A percentile compares a stretch with the other conserved stretches of the same genome.
phyloP scores from a whole-genome alignment of 2,888 invertebrate species.

The Tenthredo notha region DNA sequence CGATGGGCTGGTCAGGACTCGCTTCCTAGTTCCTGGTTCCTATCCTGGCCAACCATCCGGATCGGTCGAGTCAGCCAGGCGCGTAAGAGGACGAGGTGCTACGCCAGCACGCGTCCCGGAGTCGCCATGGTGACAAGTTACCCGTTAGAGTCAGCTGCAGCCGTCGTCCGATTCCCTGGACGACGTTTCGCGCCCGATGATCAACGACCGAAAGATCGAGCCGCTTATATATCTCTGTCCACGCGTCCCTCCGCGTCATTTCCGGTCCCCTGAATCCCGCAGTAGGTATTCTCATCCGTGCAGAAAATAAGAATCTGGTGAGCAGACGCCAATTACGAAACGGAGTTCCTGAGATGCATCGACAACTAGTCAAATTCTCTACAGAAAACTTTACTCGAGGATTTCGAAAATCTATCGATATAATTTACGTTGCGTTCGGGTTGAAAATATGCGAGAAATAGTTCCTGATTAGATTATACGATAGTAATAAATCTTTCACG shows the following conservation, averaged over 20 bases:
- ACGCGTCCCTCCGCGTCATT: constrained; percentile 28
- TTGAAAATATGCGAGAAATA: constrained; percentile 62
- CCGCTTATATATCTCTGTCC: constrained; percentile 36
- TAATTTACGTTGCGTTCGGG: constrained; percentile 30
- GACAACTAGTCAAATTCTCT: background rate
- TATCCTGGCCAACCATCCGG: constrained; percentile 6
- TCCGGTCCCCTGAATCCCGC: constrained; percentile 31
- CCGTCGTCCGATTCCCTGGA: constrained; percentile 51
- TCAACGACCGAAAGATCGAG: constrained; percentile 49
- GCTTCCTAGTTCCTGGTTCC: background rate
- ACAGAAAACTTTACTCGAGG: background rate
- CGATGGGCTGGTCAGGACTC: background rate
- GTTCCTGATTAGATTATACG: constrained; percentile 68
- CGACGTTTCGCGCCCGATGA: constrained; percentile 51
- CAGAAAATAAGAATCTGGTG: constrained; percentile 7
- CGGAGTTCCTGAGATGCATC: background rate
- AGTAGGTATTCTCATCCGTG: constrained; percentile 27
- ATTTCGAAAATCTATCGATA: background rate
- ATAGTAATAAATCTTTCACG: constrained; percentile 66
- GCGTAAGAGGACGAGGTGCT: constrained; percentile 45
- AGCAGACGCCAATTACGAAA: background rate
- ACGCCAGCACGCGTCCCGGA: constrained; percentile 49
- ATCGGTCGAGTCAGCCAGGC: constrained; percentile 48
- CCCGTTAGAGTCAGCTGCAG: constrained; percentile 53
- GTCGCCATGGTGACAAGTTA: constrained; percentile 52